Evolutionary conservation across 1,140 invertebrate species (phyloP).

Genomic region (Aphelenchoides fujianensis): DNA sequence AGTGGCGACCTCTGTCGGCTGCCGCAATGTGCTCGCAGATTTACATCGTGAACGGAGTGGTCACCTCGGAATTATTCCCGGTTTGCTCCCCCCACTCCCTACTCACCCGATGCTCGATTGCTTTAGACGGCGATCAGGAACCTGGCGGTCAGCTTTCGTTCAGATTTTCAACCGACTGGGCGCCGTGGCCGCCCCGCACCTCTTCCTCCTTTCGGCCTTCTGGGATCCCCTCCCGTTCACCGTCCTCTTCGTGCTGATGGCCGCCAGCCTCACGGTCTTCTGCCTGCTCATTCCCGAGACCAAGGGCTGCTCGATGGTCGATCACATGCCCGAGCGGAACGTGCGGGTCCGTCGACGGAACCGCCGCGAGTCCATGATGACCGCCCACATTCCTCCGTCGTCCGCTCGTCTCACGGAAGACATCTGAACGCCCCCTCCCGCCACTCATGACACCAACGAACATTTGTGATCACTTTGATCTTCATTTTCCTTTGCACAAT

Average conservation of each 20-base stretch:
- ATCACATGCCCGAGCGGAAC: slow-evolving; percentile 40
- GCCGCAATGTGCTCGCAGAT: slow-evolving; percentile 47
- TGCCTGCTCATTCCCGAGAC: slow-evolving; percentile 44
- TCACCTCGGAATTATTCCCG: slow-evolving; percentile 46
- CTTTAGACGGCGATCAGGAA: slow-evolving; percentile 45
- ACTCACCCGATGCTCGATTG: too few relatives aligned
- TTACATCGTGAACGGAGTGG: slow-evolving; percentile 41
- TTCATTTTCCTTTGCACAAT: background rate
- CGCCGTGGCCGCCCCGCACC: slow-evolving; percentile 40
- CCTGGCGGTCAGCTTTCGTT: slow-evolving; percentile 44
- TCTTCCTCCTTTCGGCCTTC: slow-evolving; percentile 42
- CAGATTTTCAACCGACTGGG: slow-evolving; percentile 39
- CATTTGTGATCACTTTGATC: too few relatives aligned
- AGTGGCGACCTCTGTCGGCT: slow-evolving; percentile 30
- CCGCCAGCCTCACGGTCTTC: slow-evolving; percentile 37
- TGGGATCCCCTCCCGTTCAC: slow-evolving; percentile 53
- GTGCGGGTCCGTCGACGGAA: slow-evolving; percentile 17
- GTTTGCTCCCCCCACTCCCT: too few relatives aligned
- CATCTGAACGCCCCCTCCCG: background rate
- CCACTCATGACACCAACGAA: too few relatives aligned
- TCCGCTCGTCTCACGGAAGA: background rate
- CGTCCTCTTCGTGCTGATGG: slow-evolving; percentile 46
- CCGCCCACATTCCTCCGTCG: background rate
- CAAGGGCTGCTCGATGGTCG: slow-evolving; percentile 39
- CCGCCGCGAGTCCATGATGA: background rate